Evolutionary conservation across 1,140 invertebrate species (phyloP).

Genomic region (Elymnias hypermnestra): DNA sequence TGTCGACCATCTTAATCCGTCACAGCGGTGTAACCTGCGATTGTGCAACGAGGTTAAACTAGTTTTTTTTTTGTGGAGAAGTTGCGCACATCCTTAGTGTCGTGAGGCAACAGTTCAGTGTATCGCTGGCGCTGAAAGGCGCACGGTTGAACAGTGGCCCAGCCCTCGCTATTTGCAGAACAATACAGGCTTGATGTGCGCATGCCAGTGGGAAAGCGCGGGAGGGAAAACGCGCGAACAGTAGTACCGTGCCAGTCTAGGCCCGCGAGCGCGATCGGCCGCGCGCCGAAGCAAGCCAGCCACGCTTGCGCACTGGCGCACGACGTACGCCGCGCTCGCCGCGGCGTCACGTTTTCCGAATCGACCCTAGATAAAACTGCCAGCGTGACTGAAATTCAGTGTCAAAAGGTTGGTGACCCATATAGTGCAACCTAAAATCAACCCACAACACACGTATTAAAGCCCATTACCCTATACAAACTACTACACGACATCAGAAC

Average conservation of each 20-base stretch:
- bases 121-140: conserved; percentile 43
- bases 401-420: conserved; percentile 72
- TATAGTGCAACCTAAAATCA: conserved; percentile 41
- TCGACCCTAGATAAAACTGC: conserved; percentile 54
- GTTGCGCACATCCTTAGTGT: conserved; percentile 26
- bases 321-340: conserved; percentile 60
- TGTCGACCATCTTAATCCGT: background rate
- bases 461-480: conserved; percentile 27
- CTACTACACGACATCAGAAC: no score
- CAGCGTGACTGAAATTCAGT: conserved; percentile 66
- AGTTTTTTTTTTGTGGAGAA: conserved; percentile 16
- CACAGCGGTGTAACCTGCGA: background rate
- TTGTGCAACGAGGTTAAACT: background rate
- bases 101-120: conserved; percentile 44
- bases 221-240: conserved; percentile 69
- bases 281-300: conserved; percentile 50
- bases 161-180: conserved; percentile 70
- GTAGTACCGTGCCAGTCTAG: conserved; percentile 43
- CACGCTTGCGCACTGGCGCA: conserved; percentile 66
- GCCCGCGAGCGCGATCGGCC: conserved; percentile 57
- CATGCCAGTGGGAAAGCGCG: conserved; percentile 66
- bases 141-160: conserved; percentile 54
- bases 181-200: conserved; percentile 70
- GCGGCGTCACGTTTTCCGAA: conserved; percentile 70
- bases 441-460: conserved; percentile 30